Evolutionary conservation across 2,113 vertebrate genomes (phyloP).

Genomic region (Glaucomys volans): DNA sequence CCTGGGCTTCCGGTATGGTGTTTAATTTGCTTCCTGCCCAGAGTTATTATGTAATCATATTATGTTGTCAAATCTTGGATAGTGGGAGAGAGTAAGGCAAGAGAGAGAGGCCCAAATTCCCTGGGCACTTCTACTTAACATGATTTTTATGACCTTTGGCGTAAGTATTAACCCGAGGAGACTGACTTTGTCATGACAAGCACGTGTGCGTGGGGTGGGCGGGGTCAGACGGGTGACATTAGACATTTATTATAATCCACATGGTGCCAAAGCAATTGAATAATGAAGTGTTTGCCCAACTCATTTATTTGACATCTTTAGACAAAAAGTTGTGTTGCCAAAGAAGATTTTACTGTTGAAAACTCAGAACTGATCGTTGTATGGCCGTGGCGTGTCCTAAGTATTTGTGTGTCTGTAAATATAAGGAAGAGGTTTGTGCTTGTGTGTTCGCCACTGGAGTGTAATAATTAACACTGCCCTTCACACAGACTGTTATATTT

Average conservation of each 20-base stretch:
- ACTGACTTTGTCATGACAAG: slow-evolving; percentile 39
- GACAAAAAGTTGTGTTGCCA: slow-evolving; percentile 32
- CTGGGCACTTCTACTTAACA: slow-evolving; percentile 48
- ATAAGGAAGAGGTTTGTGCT: neutral
- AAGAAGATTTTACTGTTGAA: slow-evolving; percentile 53
- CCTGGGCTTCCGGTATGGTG: slow-evolving; percentile 55
- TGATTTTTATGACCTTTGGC: slow-evolving; percentile 69
- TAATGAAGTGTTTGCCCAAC: slow-evolving; percentile 24
- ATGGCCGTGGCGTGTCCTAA: neutral
- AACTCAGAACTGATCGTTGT: slow-evolving; percentile 13
- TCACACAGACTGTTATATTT: neutral
- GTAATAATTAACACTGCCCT: neutral
- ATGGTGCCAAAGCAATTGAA: slow-evolving; percentile 4
- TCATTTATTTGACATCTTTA: slow-evolving; percentile 55
- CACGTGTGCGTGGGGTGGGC: neutral
- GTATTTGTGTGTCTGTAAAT: slow-evolving; percentile 9
- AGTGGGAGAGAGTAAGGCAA: slow-evolving; percentile 50
- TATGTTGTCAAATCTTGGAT: slow-evolving; percentile 69
- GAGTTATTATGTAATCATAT: slow-evolving; percentile 76
- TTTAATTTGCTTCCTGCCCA: slow-evolving; percentile 69
- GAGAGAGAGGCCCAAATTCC: slow-evolving; percentile 64
- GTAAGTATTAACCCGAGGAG: slow-evolving; percentile 40
- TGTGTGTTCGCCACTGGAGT: neutral
- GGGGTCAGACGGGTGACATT: neutral
- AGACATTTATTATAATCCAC: neutral